Percentiles rank a stretch among this genome's conserved stretches.
Evolutionary conservation across 1,140 invertebrate species (phyloP).

Genomic region (Hetaerina americana): DNA sequence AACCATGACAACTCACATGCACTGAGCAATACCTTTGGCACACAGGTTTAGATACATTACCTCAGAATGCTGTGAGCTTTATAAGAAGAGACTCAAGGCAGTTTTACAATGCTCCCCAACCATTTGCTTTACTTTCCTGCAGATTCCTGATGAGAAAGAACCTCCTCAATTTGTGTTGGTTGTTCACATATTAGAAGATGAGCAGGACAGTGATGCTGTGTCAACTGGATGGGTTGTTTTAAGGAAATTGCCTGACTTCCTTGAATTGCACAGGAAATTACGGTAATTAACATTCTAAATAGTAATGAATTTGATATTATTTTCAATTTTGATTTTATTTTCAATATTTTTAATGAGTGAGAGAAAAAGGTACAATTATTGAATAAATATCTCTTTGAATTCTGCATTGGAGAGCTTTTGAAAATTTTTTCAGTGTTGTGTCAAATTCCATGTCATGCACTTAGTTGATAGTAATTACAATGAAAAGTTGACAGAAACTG

Average conservation of each 20-base stretch:
- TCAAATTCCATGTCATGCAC: too few relatives aligned
- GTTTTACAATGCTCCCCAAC: neutral
- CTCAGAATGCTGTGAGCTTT: neutral
- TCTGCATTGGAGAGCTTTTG: too few relatives aligned
- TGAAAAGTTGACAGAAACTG: too few relatives aligned
- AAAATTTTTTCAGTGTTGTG: too few relatives aligned
- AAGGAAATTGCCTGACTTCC: conserved; percentile 66
- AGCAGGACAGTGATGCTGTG: conserved; percentile 46
- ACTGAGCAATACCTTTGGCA: too few relatives aligned
- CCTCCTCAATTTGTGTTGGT: conserved; percentile 67
- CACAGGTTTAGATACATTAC: too few relatives aligned
- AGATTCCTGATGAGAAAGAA: conserved; percentile 65
- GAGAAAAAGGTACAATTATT: too few relatives aligned
- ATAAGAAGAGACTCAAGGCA: neutral
- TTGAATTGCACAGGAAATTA: conserved; percentile 71
- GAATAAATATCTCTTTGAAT: too few relatives aligned
- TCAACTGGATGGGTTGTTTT: conserved; percentile 73
- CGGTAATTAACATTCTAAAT: conserved; percentile 28
- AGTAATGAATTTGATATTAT: neutral
- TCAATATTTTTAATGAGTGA: too few relatives aligned
- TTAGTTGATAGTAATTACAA: too few relatives aligned
- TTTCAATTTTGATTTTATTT: neutral
- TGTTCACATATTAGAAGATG: conserved; percentile 58
- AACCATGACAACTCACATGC: too few relatives aligned
- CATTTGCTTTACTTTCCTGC: too few relatives aligned